Evolutionary conservation across 2,888 invertebrate genomes (phyloP).

Genomic region (Diploptera punctata): DNA sequence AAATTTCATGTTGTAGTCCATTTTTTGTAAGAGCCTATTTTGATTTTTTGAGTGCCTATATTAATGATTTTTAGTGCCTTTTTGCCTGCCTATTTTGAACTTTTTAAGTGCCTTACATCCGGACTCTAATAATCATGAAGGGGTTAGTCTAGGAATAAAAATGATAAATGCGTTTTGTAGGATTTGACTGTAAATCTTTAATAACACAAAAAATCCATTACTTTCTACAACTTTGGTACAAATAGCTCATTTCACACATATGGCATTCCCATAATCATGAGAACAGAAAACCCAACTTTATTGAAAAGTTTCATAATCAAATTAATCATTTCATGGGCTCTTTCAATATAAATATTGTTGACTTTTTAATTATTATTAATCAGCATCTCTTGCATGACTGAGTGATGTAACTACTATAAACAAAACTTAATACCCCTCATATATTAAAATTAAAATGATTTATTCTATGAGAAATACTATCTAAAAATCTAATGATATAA

Average conservation of each 20-base stretch:
- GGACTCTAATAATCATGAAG: too few species aligned
- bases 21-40: too few species aligned
- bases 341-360: constrained; percentile 16
- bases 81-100: too few species aligned
- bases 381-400: constrained; percentile 40
- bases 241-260: constrained; percentile 39
- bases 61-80: too few species aligned
- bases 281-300: constrained; percentile 19
- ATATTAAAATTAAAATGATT: constrained; percentile 5
- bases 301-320: not conserved
- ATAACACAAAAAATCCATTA: constrained; percentile 45
- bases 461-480: not conserved
- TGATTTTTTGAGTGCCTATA: too few species aligned
- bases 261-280: constrained; percentile 30
- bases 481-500: constrained; percentile 14
- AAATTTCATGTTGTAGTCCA: too few species aligned
- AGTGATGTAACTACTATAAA: not conserved
- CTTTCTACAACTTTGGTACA: constrained; percentile 45
- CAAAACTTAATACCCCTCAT: not conserved
- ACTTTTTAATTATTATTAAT: constrained; percentile 31
- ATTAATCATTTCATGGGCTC: not conserved
- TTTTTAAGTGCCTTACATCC: too few species aligned
- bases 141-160: too few species aligned
- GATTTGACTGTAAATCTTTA: constrained; percentile 42
- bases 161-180: not conserved